These are phyloP conservation scores for Adelphocoris suturalis DNA, from an alignment of 2,888 invertebrate genomes.

Conservation along the genomic window DNA sequence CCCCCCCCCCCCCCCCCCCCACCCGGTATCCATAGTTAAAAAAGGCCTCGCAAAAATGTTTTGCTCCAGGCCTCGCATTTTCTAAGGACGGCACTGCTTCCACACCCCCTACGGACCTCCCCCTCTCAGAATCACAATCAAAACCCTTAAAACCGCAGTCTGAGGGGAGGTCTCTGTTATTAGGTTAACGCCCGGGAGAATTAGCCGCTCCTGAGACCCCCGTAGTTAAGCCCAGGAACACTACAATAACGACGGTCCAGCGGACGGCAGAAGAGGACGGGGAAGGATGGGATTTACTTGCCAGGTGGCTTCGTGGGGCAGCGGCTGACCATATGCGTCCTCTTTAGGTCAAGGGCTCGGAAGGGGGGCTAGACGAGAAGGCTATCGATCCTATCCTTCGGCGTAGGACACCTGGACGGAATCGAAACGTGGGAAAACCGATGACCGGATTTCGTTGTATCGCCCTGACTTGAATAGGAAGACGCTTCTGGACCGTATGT, in stretches of 20 bases:
- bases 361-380: constrained; percentile 14
- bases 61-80: no score
- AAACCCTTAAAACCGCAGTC: not conserved
- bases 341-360: constrained; percentile 51
- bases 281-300: not conserved
- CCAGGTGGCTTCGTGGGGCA: constrained; percentile 48
- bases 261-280: not conserved
- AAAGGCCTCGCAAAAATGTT: no score
- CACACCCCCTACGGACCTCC: no score
- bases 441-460: constrained; percentile 48
- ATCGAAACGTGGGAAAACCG: constrained; percentile 50
- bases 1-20: no score
- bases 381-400: constrained; percentile 38
- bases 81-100: no score
- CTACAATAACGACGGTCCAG: not conserved
- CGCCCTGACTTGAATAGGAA: constrained; percentile 16
- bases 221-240: not conserved
- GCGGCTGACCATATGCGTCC: constrained; percentile 49
- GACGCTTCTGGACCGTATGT: constrained; percentile 21
- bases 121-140: not conserved
- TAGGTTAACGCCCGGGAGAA: not conserved
- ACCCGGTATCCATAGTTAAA: no score
- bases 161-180: not conserved
- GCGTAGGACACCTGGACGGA: constrained; percentile 54
- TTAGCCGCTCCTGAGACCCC: not conserved